Percentiles rank a stretch among this genome's conserved stretches.
Conservation (phyloP, 2,797 vertebrate genomes). For the Nannoperca australis region DNA sequence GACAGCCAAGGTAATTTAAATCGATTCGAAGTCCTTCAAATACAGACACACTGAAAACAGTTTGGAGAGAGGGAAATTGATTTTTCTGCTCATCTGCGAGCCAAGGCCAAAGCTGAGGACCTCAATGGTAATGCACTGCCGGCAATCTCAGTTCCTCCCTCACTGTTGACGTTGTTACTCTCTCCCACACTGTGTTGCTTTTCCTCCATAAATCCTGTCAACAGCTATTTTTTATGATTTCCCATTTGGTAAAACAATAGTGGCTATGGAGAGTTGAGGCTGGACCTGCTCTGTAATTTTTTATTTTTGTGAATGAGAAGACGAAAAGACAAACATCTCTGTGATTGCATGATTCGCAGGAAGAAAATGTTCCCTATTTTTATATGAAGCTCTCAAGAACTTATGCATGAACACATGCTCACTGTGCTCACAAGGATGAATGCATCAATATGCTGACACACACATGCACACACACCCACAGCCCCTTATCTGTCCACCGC, state of each 20-base stretch:
- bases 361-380: background rate
- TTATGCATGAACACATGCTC: constrained; percentile 22
- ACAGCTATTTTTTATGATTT: constrained; percentile 50
- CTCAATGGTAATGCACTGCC: constrained; percentile 4
- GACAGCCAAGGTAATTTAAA: constrained; percentile 81
- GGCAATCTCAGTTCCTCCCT: constrained; percentile 38
- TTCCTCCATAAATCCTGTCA: constrained; percentile 60
- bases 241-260: constrained; percentile 45
- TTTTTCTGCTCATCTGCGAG: constrained; percentile 75
- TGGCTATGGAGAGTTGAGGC: constrained; percentile 12
- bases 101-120: constrained; percentile 74
- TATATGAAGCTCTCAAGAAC: constrained; percentile 8
- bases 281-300: background rate
- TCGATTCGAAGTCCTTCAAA: constrained; percentile 84
- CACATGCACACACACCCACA: constrained; percentile 1
- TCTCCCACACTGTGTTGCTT: constrained; percentile 29
- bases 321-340: background rate
- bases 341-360: constrained; percentile 5
- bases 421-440: constrained; percentile 5
- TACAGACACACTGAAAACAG: constrained; percentile 77
- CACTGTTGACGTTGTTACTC: constrained; percentile 52
- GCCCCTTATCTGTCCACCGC: constrained; percentile 43
- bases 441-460: constrained; percentile 10
- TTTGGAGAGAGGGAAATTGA: constrained; percentile 78
- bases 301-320: constrained; percentile 15